Evolutionary conservation across 2,113 vertebrate genomes (phyloP), one percentile per base, ranked within the genome.

Genomic region (Anser brachyrhynchus): DNA sequence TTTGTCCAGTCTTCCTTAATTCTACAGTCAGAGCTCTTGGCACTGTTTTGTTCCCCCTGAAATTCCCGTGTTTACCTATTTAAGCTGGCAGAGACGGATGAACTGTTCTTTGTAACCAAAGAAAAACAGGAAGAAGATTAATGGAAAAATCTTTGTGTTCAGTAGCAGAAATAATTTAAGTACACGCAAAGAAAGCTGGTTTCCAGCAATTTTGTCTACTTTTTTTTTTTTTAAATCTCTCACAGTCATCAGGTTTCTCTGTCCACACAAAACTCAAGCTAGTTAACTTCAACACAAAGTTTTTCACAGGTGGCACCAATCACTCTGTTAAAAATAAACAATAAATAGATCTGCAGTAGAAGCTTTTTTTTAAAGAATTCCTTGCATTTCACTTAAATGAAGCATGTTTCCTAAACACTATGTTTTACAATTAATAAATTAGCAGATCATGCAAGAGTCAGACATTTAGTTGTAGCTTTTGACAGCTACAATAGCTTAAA

Each of bases 161-260:
- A 66, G 75, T 8, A 93, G 88, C 64, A 85, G 75, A 88, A 90
- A 79, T 76, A 76, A 93, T 70, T 19, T 31, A 80, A 85, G 65
- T 44, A 37, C 41, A 92, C 80, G 39, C 35, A 87, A 37, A 76
- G 15, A 71, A 67, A 74, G 69, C 17, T 52, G 64, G 35, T 1
- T 79, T 44, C 91, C 89, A 88, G 62, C 25, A 79, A 54, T 46
- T 81, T 35, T 46, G 13, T 28, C 54, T 82, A 25, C 52, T 69
- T 22, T 37, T 37, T 37, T 37, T 37, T 37, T 75, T 46, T 82
- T 87, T 10, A 10, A 44, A 89, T 89, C 89, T 92, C 43, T 77
- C 62, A 28, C 28, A 76, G 74, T 88, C 82, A 90, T 69, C 25
- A 84, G 37, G 55, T 23, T 84, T 89, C 49, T 81, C 26, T 66